Conservation (phyloP, 1,140 invertebrate genomes). For the Coboldia fuscipes region DNA sequence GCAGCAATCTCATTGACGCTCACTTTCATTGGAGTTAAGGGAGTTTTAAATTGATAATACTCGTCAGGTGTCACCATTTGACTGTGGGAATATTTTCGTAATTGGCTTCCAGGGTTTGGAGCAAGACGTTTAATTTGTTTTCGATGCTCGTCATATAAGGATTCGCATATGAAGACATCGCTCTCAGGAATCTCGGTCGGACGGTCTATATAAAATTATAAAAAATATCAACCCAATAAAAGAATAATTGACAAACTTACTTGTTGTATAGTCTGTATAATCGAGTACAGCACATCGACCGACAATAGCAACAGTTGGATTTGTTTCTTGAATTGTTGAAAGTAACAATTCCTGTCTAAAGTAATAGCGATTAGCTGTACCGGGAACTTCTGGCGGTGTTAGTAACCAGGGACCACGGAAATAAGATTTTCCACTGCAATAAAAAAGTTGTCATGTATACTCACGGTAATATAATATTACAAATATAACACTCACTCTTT, state of each 20-base stretch:
- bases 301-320: conserved; percentile 71
- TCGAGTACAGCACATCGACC: conserved; percentile 82
- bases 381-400: conserved; percentile 65
- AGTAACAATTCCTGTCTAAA: conserved; percentile 90
- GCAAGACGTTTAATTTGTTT: conserved; percentile 55
- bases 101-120: conserved; percentile 39
- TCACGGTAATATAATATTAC: conserved; percentile 1
- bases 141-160: conserved; percentile 75
- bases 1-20: background rate
- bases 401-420: conserved; percentile 89
- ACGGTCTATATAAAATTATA: conserved; percentile 37
- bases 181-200: conserved; percentile 83
- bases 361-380: conserved; percentile 52
- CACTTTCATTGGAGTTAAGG: conserved; percentile 45
- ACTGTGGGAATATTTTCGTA: conserved; percentile 68
- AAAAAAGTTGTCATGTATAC: conserved; percentile 7
- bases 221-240: conserved; percentile 3
- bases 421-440: conserved; percentile 60
- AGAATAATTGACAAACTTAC: conserved; percentile 39
- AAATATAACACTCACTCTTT: conserved; percentile 47
- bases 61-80: conserved; percentile 77
- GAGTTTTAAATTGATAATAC: conserved; percentile 67
- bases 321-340: conserved; percentile 77
- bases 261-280: conserved; percentile 74
- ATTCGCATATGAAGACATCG: conserved; percentile 88